phyloP scores from a whole-genome alignment of 2,888 invertebrate species.

The Eupsilia transversa region DNA sequence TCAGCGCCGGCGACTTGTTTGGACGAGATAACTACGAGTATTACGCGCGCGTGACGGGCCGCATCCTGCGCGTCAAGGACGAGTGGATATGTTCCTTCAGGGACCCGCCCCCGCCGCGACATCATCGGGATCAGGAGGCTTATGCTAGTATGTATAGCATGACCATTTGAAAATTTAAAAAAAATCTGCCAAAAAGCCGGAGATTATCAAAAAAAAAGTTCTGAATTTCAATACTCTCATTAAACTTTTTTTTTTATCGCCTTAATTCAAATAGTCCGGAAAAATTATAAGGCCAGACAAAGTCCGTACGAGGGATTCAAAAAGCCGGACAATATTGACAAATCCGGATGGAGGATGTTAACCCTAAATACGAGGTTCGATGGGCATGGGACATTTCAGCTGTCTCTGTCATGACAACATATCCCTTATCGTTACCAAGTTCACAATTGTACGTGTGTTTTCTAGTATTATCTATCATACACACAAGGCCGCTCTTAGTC shows the following conservation, averaged over 20 bases:
- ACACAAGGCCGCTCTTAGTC: neutral
- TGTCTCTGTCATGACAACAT: no score
- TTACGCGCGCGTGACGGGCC: slow-evolving; percentile 98
- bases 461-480: neutral
- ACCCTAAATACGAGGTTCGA: neutral
- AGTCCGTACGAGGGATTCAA: neutral
- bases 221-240: neutral
- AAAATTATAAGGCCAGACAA: neutral
- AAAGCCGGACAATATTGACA: neutral
- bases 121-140: slow-evolving; percentile 92
- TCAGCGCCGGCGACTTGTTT: slow-evolving; percentile 98
- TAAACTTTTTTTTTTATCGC: neutral
- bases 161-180: no score
- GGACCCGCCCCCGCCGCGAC: slow-evolving; percentile 94
- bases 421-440: no score
- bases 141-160: slow-evolving; percentile 90
- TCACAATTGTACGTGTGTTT: no score
- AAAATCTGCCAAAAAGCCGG: no score
- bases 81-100: slow-evolving; percentile 99
- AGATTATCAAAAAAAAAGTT: no score
- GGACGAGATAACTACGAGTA: slow-evolving; percentile 98
- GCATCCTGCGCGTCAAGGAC: slow-evolving; percentile 97
- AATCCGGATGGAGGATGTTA: neutral
- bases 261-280: neutral
- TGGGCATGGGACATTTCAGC: no score